These are phyloP conservation scores for Hydrotaea diabolus DNA, from an alignment of 2,888 invertebrate genomes.

Conservation along the genomic window DNA sequence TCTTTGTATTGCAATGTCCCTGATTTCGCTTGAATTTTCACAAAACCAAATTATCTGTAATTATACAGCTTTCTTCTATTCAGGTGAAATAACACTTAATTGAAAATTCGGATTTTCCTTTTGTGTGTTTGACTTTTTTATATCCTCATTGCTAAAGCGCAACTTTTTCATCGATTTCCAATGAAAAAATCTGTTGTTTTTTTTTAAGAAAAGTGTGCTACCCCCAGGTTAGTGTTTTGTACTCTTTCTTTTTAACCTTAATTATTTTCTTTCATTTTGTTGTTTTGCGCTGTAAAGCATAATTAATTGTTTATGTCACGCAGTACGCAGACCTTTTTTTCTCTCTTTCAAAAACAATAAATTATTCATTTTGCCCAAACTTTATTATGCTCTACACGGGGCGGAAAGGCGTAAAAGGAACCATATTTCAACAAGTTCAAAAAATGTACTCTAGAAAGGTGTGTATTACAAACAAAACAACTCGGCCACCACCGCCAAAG, in stretches of 20 bases:
- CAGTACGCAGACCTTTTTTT: not conserved
- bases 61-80: no score
- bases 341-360: not conserved
- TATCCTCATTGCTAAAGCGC: no score
- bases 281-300: not conserved
- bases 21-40: no score
- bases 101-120: no score
- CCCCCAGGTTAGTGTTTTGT: no score
- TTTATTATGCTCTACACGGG: not conserved
- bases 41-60: no score
- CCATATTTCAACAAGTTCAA: slow-evolving; percentile 42
- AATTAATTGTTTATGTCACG: slow-evolving; percentile 42
- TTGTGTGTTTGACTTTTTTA: no score
- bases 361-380: slow-evolving; percentile 33
- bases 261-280: not conserved
- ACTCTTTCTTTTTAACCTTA: not conserved
- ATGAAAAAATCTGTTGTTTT: no score
- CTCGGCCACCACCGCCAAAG: not conserved
- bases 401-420: not conserved
- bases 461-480: slow-evolving; percentile 7
- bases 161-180: no score
- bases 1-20: no score
- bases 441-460: not conserved
- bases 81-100: no score
- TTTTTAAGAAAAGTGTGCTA: no score